phyloP scores from a whole-genome alignment of 2,113 vertebrate species.

The Mellivora capensis region DNA sequence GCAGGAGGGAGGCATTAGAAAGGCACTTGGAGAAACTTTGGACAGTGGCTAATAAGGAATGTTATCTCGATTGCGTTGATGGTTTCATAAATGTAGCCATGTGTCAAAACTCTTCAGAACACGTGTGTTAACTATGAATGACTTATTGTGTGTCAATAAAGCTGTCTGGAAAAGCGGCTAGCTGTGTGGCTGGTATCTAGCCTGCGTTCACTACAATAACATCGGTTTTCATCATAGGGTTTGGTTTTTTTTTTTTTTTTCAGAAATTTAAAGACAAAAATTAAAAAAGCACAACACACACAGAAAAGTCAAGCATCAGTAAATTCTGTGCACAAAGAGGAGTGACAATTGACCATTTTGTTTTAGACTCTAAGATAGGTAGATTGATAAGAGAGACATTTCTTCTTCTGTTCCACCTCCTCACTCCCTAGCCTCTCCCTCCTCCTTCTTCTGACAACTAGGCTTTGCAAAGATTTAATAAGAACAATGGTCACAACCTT shows the following conservation, averaged over 20 bases:
- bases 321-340: neutral
- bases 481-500: neutral
- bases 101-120: neutral
- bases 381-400: neutral
- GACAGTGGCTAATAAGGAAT: neutral
- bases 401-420: neutral
- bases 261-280: slow-evolving; percentile 16
- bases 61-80: neutral
- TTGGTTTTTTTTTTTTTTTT: neutral
- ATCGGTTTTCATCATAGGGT: neutral
- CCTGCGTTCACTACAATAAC: neutral
- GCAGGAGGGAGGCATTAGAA: neutral
- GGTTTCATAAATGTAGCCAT: neutral
- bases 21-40: neutral
- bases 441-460: neutral
- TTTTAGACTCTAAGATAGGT: neutral
- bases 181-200: neutral
- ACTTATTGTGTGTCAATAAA: neutral
- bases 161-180: neutral
- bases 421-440: neutral
- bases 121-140: neutral
- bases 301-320: neutral
- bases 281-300: neutral
- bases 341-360: neutral
- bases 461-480: neutral